Percentiles rank a stretch among this genome's conserved stretches.
phyloP scores from a whole-genome alignment of 2,888 invertebrate genomes.

The Zaprionus obscuricornis region DNA sequence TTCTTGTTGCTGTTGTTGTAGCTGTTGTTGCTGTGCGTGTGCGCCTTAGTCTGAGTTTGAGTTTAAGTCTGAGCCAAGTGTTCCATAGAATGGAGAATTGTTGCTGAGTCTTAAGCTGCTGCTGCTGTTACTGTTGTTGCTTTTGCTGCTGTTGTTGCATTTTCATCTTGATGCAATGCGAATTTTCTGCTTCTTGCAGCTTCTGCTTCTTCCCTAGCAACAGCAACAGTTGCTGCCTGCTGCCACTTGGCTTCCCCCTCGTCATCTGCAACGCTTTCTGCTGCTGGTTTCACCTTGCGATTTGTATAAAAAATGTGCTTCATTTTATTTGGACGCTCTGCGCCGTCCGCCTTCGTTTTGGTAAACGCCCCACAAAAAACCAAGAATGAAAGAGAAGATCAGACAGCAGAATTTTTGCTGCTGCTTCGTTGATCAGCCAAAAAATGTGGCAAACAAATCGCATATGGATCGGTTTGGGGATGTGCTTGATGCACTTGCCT shows the following conservation, averaged over 20 bases:
- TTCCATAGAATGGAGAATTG: too few relatives aligned
- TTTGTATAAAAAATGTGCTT: constrained; percentile 80
- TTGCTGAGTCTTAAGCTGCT: constrained; percentile 10
- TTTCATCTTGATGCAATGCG: constrained; percentile 70
- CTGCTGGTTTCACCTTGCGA: constrained; percentile 26
- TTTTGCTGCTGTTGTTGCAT: constrained; percentile 38
- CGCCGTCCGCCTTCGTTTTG: constrained; percentile 74
- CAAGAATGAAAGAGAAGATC: constrained; percentile 14
- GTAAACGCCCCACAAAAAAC: constrained; percentile 76
- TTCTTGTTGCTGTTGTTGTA: constrained; percentile 2
- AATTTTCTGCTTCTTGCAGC: constrained; percentile 9
- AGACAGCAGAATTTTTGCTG: constrained; percentile 38
- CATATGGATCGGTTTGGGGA: constrained; percentile 80
- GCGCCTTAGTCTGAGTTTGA: constrained; percentile 37
- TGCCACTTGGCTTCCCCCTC: constrained; percentile 2
- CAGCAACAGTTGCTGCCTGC: constrained; percentile 19
- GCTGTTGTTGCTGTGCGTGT: constrained; percentile 43
- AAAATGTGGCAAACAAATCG: constrained; percentile 76
- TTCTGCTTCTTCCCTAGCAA: too few relatives aligned
- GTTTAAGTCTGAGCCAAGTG: constrained; percentile 1
- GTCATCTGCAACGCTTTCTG: too few relatives aligned
- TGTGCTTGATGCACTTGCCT: constrained; percentile 27
- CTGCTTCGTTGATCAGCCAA: too few relatives aligned
- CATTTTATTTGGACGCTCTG: constrained; percentile 80
- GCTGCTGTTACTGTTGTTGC: too few relatives aligned